phyloP scores from a whole-genome alignment of 2,113 vertebrate species.

The Grallaria varia region DNA sequence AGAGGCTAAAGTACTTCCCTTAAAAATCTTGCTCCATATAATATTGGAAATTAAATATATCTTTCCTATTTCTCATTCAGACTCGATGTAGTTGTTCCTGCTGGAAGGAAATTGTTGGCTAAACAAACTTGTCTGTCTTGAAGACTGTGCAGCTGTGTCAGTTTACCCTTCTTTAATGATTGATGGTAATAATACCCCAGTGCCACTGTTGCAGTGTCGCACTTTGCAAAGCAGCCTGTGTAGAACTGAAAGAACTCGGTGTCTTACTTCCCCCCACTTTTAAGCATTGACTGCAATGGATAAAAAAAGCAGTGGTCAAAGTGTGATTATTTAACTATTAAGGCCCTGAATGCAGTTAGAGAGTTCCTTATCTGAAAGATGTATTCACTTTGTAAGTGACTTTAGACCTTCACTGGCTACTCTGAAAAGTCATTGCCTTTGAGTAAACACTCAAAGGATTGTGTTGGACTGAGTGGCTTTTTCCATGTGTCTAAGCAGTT shows the following conservation, averaged over 20 bases:
- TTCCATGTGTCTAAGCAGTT: neutral
- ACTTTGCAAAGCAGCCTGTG: neutral
- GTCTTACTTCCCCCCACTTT: accelerated
- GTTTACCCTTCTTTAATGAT: neutral
- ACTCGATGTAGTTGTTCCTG: neutral
- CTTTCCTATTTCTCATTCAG: too few relatives aligned
- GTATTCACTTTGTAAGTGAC: neutral
- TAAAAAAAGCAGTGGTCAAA: neutral
- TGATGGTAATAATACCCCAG: neutral
- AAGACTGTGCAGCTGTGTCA: neutral
- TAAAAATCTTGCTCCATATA: neutral
- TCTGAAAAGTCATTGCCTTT: neutral
- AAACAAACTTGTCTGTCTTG: neutral
- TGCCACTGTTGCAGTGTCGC: neutral
- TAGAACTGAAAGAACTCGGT: neutral
- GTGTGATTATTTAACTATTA: accelerated
- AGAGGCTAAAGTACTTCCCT: neutral
- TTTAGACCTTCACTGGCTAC: accelerated
- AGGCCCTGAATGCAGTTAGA: neutral
- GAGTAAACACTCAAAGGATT: neutral
- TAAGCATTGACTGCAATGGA: accelerated
- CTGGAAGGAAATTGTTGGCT: neutral
- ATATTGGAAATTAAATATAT: accelerated
- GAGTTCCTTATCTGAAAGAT: neutral
- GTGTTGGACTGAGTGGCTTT: neutral